Evolutionary conservation across 2,888 invertebrate genomes (phyloP), one percentile per base, ranked within the genome.

Genomic region (Oscheius myriophilus): DNA sequence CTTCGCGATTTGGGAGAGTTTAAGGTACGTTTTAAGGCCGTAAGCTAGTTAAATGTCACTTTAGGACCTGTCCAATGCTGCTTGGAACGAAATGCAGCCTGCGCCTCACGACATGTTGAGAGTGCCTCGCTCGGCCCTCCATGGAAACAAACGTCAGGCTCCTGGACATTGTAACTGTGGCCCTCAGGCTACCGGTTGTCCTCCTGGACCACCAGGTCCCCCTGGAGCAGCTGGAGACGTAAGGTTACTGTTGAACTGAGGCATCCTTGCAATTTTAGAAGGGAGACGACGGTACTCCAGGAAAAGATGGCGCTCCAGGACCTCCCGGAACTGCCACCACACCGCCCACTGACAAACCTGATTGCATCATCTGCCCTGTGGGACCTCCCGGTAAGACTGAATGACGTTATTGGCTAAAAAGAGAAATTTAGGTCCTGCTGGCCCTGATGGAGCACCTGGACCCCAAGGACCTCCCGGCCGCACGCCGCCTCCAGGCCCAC

Each of bases 1-100:
- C 45, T 58, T n/a, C 53, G 23, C 41, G 75, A 78, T 55, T 63
- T 78, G 58, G 55, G 67, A 25, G 69, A 75, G 39, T 75, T 78
- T 66, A 55, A 67, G 63, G 71, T 71, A 23, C 33, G 4, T 33
- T 3, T 9, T 33, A 3, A 3, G 9, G 33, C 9, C 4, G 9
- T 33, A 33, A 33, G 3, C 33, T 9, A 33, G 33, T 33, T 6
- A 3, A 3, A 3, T 33, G 3, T 33, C 33, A 9, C 33, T 33
- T 33, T 9, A 33, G 33, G 33, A 33, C 33, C 33, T 33, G 3
- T 33, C 33, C 9, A 33, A 33, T 33, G 33, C 33, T 9, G 33
- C 33, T 9, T 33, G 33, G 33, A 33, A 33, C 9, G 33, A 33
- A 9, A 33, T 33, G 33, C 33, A 33, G 33, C 33, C 33, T 33